phyloP scores from a whole-genome alignment of 2,888 invertebrate genomes.

The Keiferia lycopersicella region DNA sequence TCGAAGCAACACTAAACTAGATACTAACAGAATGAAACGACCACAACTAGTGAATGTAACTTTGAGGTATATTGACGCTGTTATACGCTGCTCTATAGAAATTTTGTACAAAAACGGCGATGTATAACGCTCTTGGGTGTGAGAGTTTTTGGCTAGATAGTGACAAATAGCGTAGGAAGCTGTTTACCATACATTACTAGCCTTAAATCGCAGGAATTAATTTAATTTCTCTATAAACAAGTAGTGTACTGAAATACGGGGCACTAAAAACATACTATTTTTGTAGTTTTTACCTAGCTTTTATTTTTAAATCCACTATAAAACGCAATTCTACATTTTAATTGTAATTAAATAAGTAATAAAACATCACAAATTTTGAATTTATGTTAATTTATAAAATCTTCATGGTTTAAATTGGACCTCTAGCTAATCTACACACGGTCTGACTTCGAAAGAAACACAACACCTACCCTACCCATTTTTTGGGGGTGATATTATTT shows the following conservation, averaged over 20 bases:
- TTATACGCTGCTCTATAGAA: background rate
- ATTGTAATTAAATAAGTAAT: too few relatives aligned
- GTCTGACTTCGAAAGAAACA: background rate
- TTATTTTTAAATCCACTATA: too few relatives aligned
- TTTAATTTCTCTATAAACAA: too few relatives aligned
- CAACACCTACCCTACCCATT: background rate
- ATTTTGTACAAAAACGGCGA: background rate
- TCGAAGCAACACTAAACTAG: slow-evolving; percentile 61
- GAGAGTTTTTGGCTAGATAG: background rate
- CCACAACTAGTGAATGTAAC: background rate
- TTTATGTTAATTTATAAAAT: background rate
- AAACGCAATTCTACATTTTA: too few relatives aligned
- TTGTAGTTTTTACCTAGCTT: too few relatives aligned
- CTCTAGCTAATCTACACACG: too few relatives aligned
- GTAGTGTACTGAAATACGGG: too few relatives aligned
- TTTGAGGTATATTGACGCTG: background rate
- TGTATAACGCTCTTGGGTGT: background rate
- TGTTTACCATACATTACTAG: background rate
- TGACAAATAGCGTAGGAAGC: background rate
- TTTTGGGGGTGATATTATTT: too few relatives aligned
- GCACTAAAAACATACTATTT: too few relatives aligned
- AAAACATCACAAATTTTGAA: too few relatives aligned
- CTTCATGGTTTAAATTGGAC: background rate
- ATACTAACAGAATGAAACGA: slow-evolving; percentile 1
- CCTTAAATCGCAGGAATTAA: too few relatives aligned